Conservation (phyloP, 2,797 vertebrate species). For the Fratercula arctica region DNA sequence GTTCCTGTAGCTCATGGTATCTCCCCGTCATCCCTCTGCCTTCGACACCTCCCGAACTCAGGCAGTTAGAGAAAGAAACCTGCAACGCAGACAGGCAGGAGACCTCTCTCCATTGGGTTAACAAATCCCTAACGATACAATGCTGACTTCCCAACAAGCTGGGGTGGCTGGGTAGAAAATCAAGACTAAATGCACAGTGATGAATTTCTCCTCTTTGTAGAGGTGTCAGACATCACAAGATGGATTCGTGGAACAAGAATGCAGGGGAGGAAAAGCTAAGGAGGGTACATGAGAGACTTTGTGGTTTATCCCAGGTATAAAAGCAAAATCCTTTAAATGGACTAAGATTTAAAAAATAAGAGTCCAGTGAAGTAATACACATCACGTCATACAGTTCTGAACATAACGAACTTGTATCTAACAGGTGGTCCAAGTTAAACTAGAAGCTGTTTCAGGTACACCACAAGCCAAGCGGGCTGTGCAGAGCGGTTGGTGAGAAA, state of each 20-base stretch:
- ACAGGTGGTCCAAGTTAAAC: not conserved
- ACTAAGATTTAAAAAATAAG: not conserved
- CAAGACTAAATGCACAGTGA: not conserved
- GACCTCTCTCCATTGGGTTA: not conserved
- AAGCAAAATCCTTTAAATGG: not conserved
- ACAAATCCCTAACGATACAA: not conserved
- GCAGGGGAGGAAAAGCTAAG: not conserved
- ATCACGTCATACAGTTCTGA: not conserved
- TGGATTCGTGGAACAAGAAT: not conserved
- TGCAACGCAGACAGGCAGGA: not conserved
- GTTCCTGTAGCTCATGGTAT: not conserved
- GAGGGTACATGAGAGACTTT: not conserved
- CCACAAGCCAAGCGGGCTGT: not conserved
- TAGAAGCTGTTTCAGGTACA: not conserved
- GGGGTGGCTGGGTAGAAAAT: not conserved
- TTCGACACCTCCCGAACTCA: not conserved
- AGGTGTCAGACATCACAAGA: conserved; percentile 1
- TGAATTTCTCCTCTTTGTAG: not conserved
- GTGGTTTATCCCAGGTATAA: not conserved
- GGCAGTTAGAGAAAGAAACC: not conserved
- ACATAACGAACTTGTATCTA: not conserved
- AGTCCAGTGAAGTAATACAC: not conserved
- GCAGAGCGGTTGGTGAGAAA: not conserved
- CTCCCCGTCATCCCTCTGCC: not conserved
- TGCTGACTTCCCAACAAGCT: not conserved